These are phyloP conservation scores for Synergus laeviventris DNA, from an alignment of 2,888 invertebrate genomes.

Conservation along the genomic window DNA sequence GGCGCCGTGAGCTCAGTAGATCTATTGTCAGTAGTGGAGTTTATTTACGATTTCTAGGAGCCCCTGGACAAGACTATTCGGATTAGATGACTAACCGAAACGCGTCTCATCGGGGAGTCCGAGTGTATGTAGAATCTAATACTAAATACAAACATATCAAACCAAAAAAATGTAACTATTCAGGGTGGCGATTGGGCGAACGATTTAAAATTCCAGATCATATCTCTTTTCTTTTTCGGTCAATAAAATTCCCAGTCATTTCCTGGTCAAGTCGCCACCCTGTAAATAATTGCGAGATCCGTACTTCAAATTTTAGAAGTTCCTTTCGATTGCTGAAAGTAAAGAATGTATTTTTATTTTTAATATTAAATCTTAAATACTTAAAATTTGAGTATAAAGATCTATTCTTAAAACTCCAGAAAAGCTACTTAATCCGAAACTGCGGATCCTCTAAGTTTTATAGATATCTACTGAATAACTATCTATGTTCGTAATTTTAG, in stretches of 20 bases:
- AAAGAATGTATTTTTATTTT: not conserved
- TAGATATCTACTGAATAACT: conserved; percentile 5
- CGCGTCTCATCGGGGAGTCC: too few species aligned
- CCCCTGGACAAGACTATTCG: too few species aligned
- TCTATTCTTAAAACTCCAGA: conserved; percentile 6
- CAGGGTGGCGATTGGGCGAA: too few species aligned
- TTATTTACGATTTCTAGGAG: too few species aligned
- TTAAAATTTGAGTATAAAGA: conserved; percentile 11
- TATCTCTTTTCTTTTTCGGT: too few species aligned
- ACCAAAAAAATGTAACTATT: not conserved
- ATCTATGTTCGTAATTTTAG: not conserved
- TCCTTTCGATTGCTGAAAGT: not conserved
- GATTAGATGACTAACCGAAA: too few species aligned
- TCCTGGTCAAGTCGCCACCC: too few species aligned
- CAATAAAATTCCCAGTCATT: too few species aligned
- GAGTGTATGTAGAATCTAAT: conserved; percentile 49
- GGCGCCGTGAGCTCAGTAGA: too few species aligned
- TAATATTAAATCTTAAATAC: not conserved
- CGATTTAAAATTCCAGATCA: too few species aligned
- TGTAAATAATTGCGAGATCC: conserved; percentile 44
- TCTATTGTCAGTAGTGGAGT: too few species aligned
- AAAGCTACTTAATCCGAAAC: conserved; percentile 3
- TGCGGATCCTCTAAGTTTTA: conserved; percentile 2
- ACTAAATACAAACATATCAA: conserved; percentile 42
- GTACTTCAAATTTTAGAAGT: conserved; percentile 44